Evolutionary conservation across 1,140 invertebrate species (phyloP).

Genomic region (Oscheius sp.): DNA sequence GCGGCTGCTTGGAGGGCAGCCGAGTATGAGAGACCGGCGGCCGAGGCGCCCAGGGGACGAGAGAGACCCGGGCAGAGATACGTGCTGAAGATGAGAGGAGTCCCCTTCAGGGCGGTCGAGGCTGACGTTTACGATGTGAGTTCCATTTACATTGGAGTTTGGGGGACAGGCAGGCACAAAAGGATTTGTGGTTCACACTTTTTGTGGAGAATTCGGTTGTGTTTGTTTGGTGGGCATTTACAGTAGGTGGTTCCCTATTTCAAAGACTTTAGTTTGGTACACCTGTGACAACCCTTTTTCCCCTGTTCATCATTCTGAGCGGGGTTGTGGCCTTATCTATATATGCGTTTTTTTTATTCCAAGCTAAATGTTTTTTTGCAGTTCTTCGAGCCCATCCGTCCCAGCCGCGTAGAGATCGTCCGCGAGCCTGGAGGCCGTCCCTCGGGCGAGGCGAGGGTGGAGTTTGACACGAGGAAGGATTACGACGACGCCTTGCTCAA

Average conservation of each 20-base stretch:
- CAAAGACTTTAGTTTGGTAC: not conserved
- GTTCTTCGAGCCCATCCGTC: slow-evolving; percentile 42
- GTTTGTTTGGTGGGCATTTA: too few species aligned
- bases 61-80: slow-evolving; percentile 11
- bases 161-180: too few species aligned
- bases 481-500: slow-evolving; percentile 34
- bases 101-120: slow-evolving; percentile 38
- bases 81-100: slow-evolving; percentile 34
- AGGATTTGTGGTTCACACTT: too few species aligned
- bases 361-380: too few species aligned
- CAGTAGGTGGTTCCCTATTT: not conserved
- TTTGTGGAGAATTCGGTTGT: too few species aligned
- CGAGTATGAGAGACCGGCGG: not conserved
- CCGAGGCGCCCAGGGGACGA: slow-evolving; percentile 3
- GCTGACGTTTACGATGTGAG: slow-evolving; percentile 31
- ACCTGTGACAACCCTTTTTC: not conserved
- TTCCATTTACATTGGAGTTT: not conserved
- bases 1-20: not conserved
- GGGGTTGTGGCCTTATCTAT: not conserved
- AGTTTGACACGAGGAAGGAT: slow-evolving; percentile 33
- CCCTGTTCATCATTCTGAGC: not conserved
- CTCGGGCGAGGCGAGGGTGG: slow-evolving; percentile 36
- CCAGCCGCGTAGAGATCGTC: slow-evolving; percentile 27
- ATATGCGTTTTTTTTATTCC: not conserved
- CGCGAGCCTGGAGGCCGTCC: slow-evolving; percentile 32